Conservation (phyloP, 2,113 vertebrate species). For the Galeopterus variegatus region DNA sequence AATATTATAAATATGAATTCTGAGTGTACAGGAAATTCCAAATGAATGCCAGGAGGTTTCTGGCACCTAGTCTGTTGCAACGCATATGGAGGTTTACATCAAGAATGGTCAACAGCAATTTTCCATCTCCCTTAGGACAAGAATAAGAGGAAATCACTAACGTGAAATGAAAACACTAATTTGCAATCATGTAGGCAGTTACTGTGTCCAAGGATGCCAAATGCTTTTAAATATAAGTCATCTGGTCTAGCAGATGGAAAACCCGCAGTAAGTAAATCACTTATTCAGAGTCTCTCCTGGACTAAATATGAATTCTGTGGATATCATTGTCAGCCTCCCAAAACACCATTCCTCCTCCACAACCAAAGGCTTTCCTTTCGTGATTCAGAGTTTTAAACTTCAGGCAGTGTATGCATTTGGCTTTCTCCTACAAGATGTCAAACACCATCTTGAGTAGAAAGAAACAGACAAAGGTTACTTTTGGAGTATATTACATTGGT, state of each 20-base stretch:
- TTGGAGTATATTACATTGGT: neutral
- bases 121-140: constrained; percentile 75
- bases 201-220: constrained; percentile 66
- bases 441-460: neutral
- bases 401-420: neutral
- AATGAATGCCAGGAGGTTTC: constrained; percentile 72
- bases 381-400: neutral
- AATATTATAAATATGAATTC: constrained; percentile 82
- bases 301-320: neutral
- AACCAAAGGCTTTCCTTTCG: neutral
- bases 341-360: neutral
- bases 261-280: constrained; percentile 11
- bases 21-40: constrained; percentile 79
- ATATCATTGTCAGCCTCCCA: neutral
- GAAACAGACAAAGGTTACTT: neutral
- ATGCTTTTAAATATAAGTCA: constrained; percentile 72
- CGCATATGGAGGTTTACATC: constrained; percentile 71
- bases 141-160: constrained; percentile 80
- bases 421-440: neutral
- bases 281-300: constrained; percentile 4
- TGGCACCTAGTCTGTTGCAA: constrained; percentile 77
- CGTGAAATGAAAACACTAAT: constrained; percentile 79
- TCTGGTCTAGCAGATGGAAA: constrained; percentile 47
- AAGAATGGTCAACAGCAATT: constrained; percentile 77
- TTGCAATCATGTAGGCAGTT: constrained; percentile 77